Evolutionary conservation across 2,888 invertebrate genomes (phyloP).

Genomic region (Frankliniella intonsa): DNA sequence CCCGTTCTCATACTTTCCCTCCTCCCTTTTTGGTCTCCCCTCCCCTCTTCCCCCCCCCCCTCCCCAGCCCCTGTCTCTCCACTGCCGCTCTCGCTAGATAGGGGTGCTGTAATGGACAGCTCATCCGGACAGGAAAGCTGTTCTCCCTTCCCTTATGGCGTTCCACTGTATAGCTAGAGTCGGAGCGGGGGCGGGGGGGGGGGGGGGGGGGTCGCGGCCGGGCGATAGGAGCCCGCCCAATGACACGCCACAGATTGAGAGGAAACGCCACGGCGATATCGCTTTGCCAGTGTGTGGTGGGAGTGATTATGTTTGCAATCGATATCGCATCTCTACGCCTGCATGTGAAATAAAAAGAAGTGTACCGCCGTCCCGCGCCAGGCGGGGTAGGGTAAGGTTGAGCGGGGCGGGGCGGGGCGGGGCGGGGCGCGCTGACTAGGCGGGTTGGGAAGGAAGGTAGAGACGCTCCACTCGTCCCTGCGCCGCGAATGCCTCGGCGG

Average conservation of each 20-base stretch:
- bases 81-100: not conserved
- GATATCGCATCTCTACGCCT: too few species aligned
- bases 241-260: not conserved
- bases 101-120: slow-evolving; percentile 5
- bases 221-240: not conserved
- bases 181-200: too few species aligned
- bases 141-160: not conserved
- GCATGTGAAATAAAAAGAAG: too few species aligned
- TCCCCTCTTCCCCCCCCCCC: not conserved
- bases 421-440: not conserved
- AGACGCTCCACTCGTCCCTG: not conserved
- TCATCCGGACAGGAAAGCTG: slow-evolving; percentile 1
- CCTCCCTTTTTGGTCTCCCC: too few species aligned
- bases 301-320: not conserved
- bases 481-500: not conserved
- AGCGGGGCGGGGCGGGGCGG: not conserved
- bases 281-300: not conserved
- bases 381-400: not conserved
- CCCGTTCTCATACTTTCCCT: too few species aligned
- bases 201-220: too few species aligned
- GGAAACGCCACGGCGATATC: not conserved
- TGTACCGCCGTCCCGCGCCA: too few species aligned
- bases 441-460: not conserved
- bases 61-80: not conserved
- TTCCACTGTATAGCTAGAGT: not conserved